A percentile compares a stretch with the other conserved stretches of the same genome.
Evolutionary conservation across 2,113 vertebrate species (phyloP).

Genomic region (Mixornis gularis): DNA sequence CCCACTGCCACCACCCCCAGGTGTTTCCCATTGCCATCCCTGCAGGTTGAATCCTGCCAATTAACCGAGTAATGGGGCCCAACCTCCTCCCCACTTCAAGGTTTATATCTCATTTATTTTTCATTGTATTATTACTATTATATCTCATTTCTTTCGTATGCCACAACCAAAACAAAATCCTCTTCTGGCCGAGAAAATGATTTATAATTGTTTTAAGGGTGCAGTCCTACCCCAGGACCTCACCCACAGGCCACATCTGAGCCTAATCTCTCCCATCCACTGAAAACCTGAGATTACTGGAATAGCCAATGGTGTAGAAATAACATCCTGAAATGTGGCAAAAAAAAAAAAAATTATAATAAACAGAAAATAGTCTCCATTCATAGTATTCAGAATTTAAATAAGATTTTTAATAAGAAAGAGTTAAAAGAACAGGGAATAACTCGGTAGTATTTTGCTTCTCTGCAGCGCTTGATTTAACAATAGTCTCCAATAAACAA

Average conservation of each 20-base stretch:
- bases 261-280: background rate
- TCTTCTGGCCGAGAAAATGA: background rate
- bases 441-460: background rate
- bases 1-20: no score
- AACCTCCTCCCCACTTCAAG: background rate
- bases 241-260: fast-evolving
- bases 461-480: background rate
- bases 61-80: fast-evolving
- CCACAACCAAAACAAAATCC: background rate
- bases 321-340: background rate
- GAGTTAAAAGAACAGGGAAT: background rate
- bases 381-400: background rate
- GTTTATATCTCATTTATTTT: background rate
- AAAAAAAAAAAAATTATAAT: background rate
- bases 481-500: background rate
- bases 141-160: no score
- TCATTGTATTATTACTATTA: background rate
- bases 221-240: background rate
- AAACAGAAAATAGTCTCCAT: background rate
- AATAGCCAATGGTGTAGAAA: background rate
- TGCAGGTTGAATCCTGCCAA: background rate
- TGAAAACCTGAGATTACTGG: background rate
- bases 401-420: background rate
- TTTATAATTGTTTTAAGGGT: background rate
- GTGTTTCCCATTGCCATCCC: background rate